These are phyloP conservation scores for Morelia viridis DNA, from an alignment of 2,797 vertebrate species.

Conservation along the genomic window DNA sequence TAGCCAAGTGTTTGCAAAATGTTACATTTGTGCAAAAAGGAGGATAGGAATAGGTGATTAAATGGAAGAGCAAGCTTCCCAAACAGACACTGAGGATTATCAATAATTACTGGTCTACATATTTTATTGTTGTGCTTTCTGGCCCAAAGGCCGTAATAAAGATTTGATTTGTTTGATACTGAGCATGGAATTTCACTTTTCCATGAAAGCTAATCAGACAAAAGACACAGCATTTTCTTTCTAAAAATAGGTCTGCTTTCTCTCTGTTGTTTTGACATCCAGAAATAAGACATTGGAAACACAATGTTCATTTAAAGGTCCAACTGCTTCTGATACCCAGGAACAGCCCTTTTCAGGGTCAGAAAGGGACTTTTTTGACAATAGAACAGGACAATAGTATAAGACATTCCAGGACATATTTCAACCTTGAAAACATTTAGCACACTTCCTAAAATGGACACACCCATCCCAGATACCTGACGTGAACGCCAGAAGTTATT, in stretches of 20 bases:
- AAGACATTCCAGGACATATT: neutral
- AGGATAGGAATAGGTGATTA: slow-evolving; percentile 53
- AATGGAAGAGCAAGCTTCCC: slow-evolving; percentile 59
- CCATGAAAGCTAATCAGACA: too few relatives aligned
- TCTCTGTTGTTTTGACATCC: neutral
- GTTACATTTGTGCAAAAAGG: slow-evolving; percentile 41
- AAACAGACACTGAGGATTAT: neutral
- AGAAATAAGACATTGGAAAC: neutral
- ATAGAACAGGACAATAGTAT: neutral
- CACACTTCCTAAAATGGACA: neutral
- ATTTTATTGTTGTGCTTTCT: neutral
- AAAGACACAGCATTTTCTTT: neutral
- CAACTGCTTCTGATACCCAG: neutral
- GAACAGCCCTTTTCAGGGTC: too few relatives aligned
- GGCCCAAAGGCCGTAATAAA: neutral
- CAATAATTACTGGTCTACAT: neutral
- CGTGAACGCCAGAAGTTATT: neutral
- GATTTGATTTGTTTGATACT: neutral
- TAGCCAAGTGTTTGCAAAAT: neutral
- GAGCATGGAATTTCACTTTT: neutral
- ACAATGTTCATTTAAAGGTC: neutral
- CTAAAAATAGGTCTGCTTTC: neutral
- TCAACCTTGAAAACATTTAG: neutral
- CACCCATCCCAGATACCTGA: neutral
- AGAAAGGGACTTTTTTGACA: neutral